Base-by-base conservation (phyloP, 2,888 invertebrate genomes). In the Griposia aprilina region DNA sequence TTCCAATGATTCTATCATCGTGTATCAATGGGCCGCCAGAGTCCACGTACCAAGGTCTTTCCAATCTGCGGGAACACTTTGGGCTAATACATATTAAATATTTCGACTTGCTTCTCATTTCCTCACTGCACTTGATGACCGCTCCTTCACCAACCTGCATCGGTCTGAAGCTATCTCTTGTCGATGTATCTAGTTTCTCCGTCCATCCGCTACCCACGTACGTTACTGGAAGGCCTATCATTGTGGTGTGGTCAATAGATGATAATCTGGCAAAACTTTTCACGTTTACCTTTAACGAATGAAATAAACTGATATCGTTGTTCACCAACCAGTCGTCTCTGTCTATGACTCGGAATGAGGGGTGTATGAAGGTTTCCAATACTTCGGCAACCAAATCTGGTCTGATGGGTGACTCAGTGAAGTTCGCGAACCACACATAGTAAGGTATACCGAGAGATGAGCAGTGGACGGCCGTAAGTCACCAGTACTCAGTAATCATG, bases 251-350 rank as follows among this genome's bases (percentile, higher is more conserved):
- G n/a, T 77, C 73, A 23, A 73, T 57, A 1, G 74, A 26, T 7
- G 48, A 67, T 26, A 77, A 50, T 52, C 60, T 59, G 0, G 26
- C 66, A 30, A 26, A 66, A 26, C 60, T 52, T 50, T 36, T 59
- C 13, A 76, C 30, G 6, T 70, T n/a, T 2, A 78, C 41, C 17
- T 66, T 68, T 17, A 13, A 50, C 4, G 57, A 52, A 15, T 17
- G 20, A 41, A 76, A 76, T 45, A 79, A 45, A 48, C 70, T 13
- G 50, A 79, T 70, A 23, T 79, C 76, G 52, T 79, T 76, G 30
- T 70, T 30, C 1, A 69, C 50, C 17, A 59, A 15, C 8, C 26
- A 4, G 5, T 17, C 63, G 0, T 26, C 8, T n/a, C 0, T 17
- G 1, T 10, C 50, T 17, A 55, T 11, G 17, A 11, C 0, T 13